Conservation (phyloP, 2,888 invertebrate genomes). For the Leucania comma region DNA sequence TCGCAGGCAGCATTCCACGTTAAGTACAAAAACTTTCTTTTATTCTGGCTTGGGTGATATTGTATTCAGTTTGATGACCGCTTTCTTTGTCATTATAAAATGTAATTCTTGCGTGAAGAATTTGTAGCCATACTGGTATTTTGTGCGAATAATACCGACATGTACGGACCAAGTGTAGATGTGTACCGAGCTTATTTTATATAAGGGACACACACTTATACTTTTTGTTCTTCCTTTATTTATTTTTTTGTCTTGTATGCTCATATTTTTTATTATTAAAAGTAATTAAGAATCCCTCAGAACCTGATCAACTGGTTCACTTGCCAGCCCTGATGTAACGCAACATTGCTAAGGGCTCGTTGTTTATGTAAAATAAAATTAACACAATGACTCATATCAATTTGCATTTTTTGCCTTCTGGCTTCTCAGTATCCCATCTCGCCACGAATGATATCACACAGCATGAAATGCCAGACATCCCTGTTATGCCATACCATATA, state of each 20-base stretch:
- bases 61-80: constrained; percentile 34
- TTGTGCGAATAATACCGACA: neutral
- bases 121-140: neutral
- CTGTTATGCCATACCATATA: constrained; percentile 24
- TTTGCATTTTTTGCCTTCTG: constrained; percentile 64
- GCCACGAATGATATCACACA: constrained; percentile 57
- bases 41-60: constrained; percentile 33
- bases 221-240: too few species aligned
- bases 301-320: constrained; percentile 7
- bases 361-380: constrained; percentile 62
- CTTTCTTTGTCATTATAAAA: constrained; percentile 47
- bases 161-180: too few species aligned
- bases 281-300: neutral
- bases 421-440: constrained; percentile 60
- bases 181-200: neutral
- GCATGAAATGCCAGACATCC: constrained; percentile 31
- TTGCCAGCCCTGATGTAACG: constrained; percentile 55
- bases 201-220: neutral
- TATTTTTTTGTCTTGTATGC: too few species aligned
- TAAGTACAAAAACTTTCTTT: constrained; percentile 52
- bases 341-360: constrained; percentile 59
- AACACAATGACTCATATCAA: constrained; percentile 65
- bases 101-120: constrained; percentile 17
- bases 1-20: constrained; percentile 35
- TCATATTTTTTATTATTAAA: neutral